Evolutionary conservation across 2,113 vertebrate species (phyloP), one percentile per base, ranked within the genome.

Genomic region (Micronycteris hirsuta): DNA sequence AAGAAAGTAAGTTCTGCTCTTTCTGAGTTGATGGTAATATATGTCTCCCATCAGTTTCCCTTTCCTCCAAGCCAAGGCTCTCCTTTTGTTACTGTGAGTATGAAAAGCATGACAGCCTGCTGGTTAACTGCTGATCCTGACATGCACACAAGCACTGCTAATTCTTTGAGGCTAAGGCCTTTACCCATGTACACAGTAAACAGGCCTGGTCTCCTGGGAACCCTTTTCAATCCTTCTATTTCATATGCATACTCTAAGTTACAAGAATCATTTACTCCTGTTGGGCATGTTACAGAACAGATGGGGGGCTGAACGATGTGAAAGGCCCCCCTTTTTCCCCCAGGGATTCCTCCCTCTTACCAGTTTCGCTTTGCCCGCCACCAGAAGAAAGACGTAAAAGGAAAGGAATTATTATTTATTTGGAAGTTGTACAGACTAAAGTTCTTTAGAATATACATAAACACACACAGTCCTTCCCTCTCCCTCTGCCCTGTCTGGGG

Each of bases 1-100:
- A 90, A 81, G 91, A 96, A 95, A 97, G 85, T 82, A 31, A 89
- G 36, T 61, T 92, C 80, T 87, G 49, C 8, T 90, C 84, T 33
- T 70, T 24, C 36, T 38, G 41, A 90, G 71, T 86, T 94, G 81
- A 92, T 74, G 65, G 70, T 92, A 77, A 85, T 87, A 22, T 20
- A 76, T 38, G 13, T 90, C 41, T 90, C 70, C n/a, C 20, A 63
- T 67, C 38, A 95, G 93, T 77, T 77, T 74, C 33, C 8, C 26
- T 85, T 93, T 89, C 41, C 52, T 87, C 33, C n/a, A 76, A 84
- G 31, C 28, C 56, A 83, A 92, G 38, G 10, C 20, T 92, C 28
- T 84, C 13, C 24, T 77, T 73, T 76, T 58, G 43, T 58, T 93
- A 58, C 22, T 84, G 16, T 92, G 43, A 71, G 67, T 89, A 65